Evolutionary conservation across 2,888 invertebrate genomes (phyloP), one percentile per base, ranked within the genome.

Genomic region (Thereva unica): DNA sequence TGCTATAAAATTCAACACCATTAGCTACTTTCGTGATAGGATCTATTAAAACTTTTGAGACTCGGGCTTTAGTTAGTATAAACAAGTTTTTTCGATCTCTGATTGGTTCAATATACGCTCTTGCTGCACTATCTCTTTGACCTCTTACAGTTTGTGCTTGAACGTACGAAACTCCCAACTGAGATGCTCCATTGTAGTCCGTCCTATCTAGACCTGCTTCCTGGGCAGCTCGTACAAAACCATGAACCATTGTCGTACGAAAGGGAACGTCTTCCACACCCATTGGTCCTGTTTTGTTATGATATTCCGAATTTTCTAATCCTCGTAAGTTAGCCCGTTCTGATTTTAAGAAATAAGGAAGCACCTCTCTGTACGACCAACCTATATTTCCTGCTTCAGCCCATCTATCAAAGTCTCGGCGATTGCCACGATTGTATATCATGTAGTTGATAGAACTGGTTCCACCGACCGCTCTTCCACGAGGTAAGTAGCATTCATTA

Each of bases 361-460:
- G 71, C 1, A 88, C 84, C 0, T 88, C 86, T 0, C 82, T 74
- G 73, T 86, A 87, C 1, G 89, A 84, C 92, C 92, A 92, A 50
- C 91, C 91, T 4, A 83, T 81, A 74, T 91, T 91, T 2, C 91
- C 92, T 10, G 84, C 83, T 0, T 80, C 82, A 0, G 85, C 87
- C 86, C 93, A 77, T 73, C 83, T 80, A 74, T 93, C 88, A 80
- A 89, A 93, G 75, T 93, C 91, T 5, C 82, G 79, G 1, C 84
- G 85, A 72, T 89, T 86, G 5, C 92, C 92, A 63, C 92, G 84
- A 6, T 90, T 87, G 77, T 92, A 91, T 69, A 90, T 85, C 87
- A 87, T 87, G 72, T 84, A 86, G 75, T 88, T 87, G 44, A 88
- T 83, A 52, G 85, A 83, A 67, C 85, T 85, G 1, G 84, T 82